These are phyloP conservation scores for Gryllus longicercus DNA, from an alignment of 2,888 invertebrate genomes.

Conservation along the genomic window DNA sequence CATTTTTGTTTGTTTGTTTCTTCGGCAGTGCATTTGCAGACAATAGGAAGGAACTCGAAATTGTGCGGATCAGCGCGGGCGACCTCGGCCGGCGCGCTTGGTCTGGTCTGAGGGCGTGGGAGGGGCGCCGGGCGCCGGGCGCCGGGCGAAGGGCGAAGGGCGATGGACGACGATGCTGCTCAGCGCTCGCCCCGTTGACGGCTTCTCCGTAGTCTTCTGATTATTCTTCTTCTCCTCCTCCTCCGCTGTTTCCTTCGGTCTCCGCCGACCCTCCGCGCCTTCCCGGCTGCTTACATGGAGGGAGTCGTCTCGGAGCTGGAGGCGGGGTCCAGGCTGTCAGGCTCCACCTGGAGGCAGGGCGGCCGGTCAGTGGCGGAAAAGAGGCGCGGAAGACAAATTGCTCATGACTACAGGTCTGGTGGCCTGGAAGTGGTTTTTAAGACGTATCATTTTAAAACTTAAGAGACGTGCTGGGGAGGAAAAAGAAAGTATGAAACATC, in stretches of 20 bases:
- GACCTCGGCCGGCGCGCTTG: background rate
- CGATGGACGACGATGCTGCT: no score
- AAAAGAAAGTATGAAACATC: no score
- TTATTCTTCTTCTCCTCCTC: background rate
- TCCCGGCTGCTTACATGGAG: conserved; percentile 21
- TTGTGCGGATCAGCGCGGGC: conserved; percentile 27
- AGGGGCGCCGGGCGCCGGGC: background rate
- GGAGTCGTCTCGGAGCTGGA: conserved; percentile 25
- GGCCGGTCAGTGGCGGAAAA: no score
- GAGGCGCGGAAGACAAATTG: no score
- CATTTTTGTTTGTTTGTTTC: background rate
- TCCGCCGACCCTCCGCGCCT: background rate
- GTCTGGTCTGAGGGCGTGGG: background rate
- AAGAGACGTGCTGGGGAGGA: no score
- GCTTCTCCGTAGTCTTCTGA: background rate
- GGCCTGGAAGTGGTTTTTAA: no score
- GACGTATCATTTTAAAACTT: no score
- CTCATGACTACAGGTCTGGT: no score
- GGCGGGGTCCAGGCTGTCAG: conserved; percentile 32
- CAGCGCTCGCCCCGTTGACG: no score
- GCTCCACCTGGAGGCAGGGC: conserved; percentile 30
- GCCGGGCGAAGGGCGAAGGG: background rate
- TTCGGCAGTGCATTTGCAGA: conserved; percentile 36
- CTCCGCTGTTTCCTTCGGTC: background rate
- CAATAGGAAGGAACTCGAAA: conserved; percentile 34